Evolutionary conservation across 2,797 vertebrate species (phyloP).

Genomic region (Clarias platycephalus): DNA sequence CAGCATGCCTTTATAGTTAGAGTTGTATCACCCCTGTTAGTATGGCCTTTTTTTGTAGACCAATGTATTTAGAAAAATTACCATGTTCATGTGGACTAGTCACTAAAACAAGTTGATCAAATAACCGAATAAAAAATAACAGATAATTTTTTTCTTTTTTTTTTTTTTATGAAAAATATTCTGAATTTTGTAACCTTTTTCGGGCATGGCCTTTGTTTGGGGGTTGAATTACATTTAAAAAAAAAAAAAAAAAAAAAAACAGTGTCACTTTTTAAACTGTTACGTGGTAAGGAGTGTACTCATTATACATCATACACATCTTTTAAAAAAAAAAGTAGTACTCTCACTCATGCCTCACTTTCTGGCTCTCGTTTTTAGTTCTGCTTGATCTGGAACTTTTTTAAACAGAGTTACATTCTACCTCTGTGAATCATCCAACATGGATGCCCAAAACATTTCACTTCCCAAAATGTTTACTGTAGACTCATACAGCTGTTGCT

Average conservation of each 20-base stretch:
- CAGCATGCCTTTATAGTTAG: no score
- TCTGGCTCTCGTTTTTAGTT: background rate
- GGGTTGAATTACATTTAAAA: no score
- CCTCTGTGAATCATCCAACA: background rate
- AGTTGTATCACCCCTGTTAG: no score
- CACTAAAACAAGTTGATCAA: no score
- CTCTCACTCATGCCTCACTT: background rate
- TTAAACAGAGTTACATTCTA: background rate
- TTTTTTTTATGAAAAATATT: no score
- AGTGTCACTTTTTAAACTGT: background rate
- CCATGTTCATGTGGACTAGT: no score
- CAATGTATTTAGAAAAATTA: no score
- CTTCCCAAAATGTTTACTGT: background rate
- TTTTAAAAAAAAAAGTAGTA: background rate
- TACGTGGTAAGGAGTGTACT: background rate
- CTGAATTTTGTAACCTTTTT: no score
- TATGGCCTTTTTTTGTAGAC: no score
- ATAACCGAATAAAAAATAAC: no score
- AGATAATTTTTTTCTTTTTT: no score
- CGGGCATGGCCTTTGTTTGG: background rate
- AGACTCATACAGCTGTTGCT: background rate
- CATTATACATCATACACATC: background rate
- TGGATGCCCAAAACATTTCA: background rate
- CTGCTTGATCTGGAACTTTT: background rate
- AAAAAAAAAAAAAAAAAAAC: no score